These are phyloP conservation scores for Leptinotarsa texana DNA, from an alignment of 1,140 invertebrate genomes.

Conservation along the genomic window DNA sequence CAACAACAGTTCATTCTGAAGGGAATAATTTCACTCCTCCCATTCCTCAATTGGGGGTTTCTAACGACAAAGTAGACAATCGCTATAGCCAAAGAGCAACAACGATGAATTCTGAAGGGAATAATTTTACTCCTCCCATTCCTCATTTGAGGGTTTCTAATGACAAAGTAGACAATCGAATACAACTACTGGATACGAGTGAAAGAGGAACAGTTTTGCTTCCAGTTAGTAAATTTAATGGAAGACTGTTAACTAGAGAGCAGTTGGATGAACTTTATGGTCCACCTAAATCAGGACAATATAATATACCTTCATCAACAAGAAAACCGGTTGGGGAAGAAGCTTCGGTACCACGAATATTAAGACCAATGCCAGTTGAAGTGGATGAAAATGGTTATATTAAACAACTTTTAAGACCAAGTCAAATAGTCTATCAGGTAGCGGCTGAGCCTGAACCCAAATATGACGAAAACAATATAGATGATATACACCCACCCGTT, in stretches of 20 bases:
- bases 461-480: constrained; percentile 45
- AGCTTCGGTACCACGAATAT: constrained; percentile 35
- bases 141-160: too few relatives aligned
- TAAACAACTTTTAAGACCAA: constrained; percentile 44
- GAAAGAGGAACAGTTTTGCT: constrained; percentile 56
- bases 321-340: constrained; percentile 50
- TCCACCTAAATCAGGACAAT: too few relatives aligned
- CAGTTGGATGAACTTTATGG: constrained; percentile 33
- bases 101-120: background rate
- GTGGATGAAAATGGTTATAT: constrained; percentile 52
- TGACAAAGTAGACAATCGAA: too few relatives aligned
- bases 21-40: too few relatives aligned
- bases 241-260: constrained; percentile 43
- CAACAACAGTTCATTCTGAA: background rate
- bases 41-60: too few relatives aligned
- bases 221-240: constrained; percentile 58
- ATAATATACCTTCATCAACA: too few relatives aligned
- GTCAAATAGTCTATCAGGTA: constrained; percentile 47
- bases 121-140: too few relatives aligned
- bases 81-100: constrained; percentile 9
- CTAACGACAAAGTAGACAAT: too few relatives aligned
- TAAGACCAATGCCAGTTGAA: constrained; percentile 50
- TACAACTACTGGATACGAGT: constrained; percentile 52
- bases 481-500: constrained; percentile 57
- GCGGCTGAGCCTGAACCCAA: constrained; percentile 42